Evolutionary conservation across 2,113 vertebrate species (phyloP), one percentile per base, ranked within the genome.

Genomic region (Chelonoidis abingdonii): DNA sequence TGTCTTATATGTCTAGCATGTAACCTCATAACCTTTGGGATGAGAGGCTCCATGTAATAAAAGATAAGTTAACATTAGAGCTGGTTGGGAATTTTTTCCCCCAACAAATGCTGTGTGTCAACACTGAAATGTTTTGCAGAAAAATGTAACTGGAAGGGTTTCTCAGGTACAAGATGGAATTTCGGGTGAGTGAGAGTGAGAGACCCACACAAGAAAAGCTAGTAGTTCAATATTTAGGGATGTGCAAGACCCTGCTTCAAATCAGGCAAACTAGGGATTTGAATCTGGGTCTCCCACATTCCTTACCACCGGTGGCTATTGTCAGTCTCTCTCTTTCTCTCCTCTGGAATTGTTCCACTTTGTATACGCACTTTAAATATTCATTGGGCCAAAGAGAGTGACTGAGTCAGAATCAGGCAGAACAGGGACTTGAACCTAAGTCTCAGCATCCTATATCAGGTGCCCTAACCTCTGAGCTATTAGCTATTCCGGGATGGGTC

Each of bases 1-100:
- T 4, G n/a, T 31, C 72, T 84, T 8, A 0, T 50, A 14, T 1
- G 29, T 6, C 11, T 10, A 16, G 13, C 21, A 81, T 17, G n/a
- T 11, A 86, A 25, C 21, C 17, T 54, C 8, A 10, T 10, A 17
- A 38, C 11, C 59, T 85, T 65, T 8, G 31, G 17, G 84, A 24
- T 17, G 82, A 92, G 87, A 82, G 41, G 21, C 75, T 31, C 87
- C 56, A 59, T 50, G 3, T 62, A 24, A 69, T 69, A n/a, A 69
- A 69, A 69, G 35, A 35, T 19, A n/a, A 9, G 62, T n/a, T 31
- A 62, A 31, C 16, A 65, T 65, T n/a, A 69, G 31, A 69, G 35
- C 16, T 69, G 35, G 62, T n/a, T 7, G 16, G 35, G 62, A n/a
- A 69, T 69, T 69, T 13, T 21, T 8, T 8, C 3, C 14, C 13